phyloP scores from a whole-genome alignment of 2,888 invertebrate genomes.

The Dusona sp. region DNA sequence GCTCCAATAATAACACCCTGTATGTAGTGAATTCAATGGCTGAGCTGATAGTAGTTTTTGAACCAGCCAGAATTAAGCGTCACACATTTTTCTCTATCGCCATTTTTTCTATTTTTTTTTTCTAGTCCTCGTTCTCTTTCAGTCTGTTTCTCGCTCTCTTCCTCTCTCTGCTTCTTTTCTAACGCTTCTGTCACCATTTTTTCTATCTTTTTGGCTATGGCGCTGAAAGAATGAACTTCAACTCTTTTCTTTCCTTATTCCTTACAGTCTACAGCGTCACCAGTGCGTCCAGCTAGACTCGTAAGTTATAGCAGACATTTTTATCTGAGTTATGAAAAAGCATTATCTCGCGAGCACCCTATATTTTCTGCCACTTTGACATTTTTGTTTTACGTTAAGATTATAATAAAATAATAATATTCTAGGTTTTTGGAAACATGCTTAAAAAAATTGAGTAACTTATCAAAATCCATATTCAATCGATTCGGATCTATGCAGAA shows the following conservation, averaged over 20 bases:
- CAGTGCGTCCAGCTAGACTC: not conserved
- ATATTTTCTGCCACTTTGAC: not conserved
- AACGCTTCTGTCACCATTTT: constrained; percentile 1
- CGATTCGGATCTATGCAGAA: not conserved
- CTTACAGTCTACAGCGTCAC: constrained; percentile 5
- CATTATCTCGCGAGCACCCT: not conserved
- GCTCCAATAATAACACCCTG: not conserved
- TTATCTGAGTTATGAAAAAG: not conserved
- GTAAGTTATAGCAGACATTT: constrained; percentile 22
- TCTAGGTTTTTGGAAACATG: not conserved
- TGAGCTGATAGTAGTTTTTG: constrained; percentile 22
- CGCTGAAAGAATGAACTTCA: constrained; percentile 25
- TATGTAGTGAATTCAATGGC: constrained; percentile 1
- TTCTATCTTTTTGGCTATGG: constrained; percentile 14
- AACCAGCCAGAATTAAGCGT: constrained; percentile 35
- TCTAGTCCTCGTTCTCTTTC: constrained; percentile 3
- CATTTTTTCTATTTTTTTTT: constrained; percentile 22
- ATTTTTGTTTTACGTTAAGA: not conserved
- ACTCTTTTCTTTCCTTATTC: constrained; percentile 4
- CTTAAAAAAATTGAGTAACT: not conserved
- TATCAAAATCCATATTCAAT: not conserved
- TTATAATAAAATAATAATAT: not conserved
- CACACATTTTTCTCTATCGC: constrained; percentile 52
- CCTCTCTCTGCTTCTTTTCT: constrained; percentile 1
- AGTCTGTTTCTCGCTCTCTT: not conserved